Base-by-base conservation (phyloP, 2,888 invertebrate genomes). In the Ganaspis brasiliensis region DNA sequence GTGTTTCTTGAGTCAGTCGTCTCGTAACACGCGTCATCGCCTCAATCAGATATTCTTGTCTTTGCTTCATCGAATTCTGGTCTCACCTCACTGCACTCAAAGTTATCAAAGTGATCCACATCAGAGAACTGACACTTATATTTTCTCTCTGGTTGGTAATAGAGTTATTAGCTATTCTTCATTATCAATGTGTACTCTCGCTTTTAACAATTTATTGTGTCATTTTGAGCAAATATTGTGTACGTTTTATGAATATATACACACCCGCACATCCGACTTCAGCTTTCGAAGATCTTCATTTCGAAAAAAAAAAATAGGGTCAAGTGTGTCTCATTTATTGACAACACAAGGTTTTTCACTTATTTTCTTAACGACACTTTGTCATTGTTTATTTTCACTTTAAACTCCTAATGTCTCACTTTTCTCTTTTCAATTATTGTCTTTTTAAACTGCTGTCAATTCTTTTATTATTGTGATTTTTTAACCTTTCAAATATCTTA, bases 1-100 rank as follows among this genome's bases (percentile, higher is more conserved):
- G 24, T 37, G 45, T 45, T 63, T 45, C 67, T 67, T 67, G 67
- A 49, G 81, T 77, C 75, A 77, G 75, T 75, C 77, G 74, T 79
- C 72, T 79, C 73, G 57, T 56, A 45, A 59, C 73, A 45, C 26
- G 73, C 56, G 45, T 56, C 70, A 49, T 45, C 19, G 72, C 45
- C 73, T 77, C 55, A 73, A 61, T 59, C 70, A 70, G 63, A 63
- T 63, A 24, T 45, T 63, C 73, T 73, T 49, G 49, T 35, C 70
- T 40, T 73, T 37, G 40, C 63, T 16, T 56, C 49, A 77, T 76
- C 70, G 74, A 63, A 31, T 31, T 75, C 37, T 55, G 19, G 16
- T 26, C 40, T 24, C 67, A 63, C 40, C 24, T 45, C n/a, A 45
- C 24, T 57, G 5, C 56, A 45, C 74, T 76, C 71, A 26, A 21